Evolutionary conservation across 2,113 vertebrate genomes (phyloP), one percentile per base, ranked within the genome.

Genomic region (Zootoca vivipara): DNA sequence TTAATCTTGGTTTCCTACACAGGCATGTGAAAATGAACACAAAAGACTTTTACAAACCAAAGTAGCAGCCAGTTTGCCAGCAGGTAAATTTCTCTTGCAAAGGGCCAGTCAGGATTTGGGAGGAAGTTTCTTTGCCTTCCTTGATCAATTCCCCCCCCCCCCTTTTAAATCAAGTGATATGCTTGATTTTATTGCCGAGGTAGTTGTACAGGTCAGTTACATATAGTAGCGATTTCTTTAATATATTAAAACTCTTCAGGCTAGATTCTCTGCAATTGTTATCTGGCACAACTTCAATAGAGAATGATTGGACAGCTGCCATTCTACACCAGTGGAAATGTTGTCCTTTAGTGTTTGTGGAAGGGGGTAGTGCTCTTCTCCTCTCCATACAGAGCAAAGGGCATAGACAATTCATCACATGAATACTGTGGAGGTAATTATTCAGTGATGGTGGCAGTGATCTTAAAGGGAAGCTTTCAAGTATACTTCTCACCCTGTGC

Each of bases 11-110:
- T 62, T 91, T 94, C 91, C 7, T 82, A 91, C 70, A 90, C 79
- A 92, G 91, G 87, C 85, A 77, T 89, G 94, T 92, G 92, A 90
- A 92, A 95, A 85, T 64, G 83, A 92, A 86, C 78, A 92, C 90
- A 92, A 92, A 88, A 94, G 90, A 89, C 88, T 94, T 87, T 91
- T 72, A 86, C 89, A 89, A 77, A 42, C 86, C 83, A 3, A 35
- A 78, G 90, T 33, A 84, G 92, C 94, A 91, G 88, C 89, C 87
- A 85, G 62, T 93, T 90, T 89, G 72, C 83, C 88, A 77, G 35
- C 90, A 95, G 91, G 87, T 93, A 87, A 91, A 90, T 93, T 93
- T 89, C n/a, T 85, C 89, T 33, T 46, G 89, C 89, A 78, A 46
- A 92, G 90, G 90, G 83, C 91, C 88, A 65, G 87, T 87, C 65